Base-by-base conservation (phyloP, 2,888 invertebrate genomes). In the Diarsia rubi region DNA sequence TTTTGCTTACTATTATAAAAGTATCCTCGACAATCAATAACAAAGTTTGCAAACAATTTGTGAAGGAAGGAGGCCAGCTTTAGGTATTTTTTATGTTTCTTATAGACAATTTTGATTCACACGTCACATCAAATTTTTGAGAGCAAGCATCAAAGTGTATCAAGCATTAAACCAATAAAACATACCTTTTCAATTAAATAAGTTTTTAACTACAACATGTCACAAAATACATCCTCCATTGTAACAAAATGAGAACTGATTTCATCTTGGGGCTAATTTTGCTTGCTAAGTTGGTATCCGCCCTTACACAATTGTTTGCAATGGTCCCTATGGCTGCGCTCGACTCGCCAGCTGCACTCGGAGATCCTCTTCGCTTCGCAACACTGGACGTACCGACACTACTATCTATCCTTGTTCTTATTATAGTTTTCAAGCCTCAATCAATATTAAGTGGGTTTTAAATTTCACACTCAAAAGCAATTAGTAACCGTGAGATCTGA, bases 41-140 rank as follows among this genome's bases (percentile, higher is more conserved):
- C 90, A 92, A 86, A 90, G 97, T 98, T 98, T 98, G 98, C 98
- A 98, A 98, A 98, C 98, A 98, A 98, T 98, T 98, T 98, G 98
- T 97, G 97, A 97, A 98, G 97, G 96, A 96, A 94, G 98, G 98
- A 98, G 98, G 98, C 98, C 97, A 97, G 97, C 97, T 94, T 95
- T 93, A 91, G 93, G 92, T 94, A 91, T 85, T 87, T 91, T 74
- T 92, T 89, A 88, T 88, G 86, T 89, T 88, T 82, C 86, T 84
- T 88, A 89, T 27, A 90, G 86, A 90, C 75, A 91, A 90, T 91
- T 92, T 93, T 91, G 90, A 90, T 92, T 76, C 91, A 91, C 92
- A 92, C 91, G 88, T 92, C 91, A 93, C 90, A 91, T 91, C 84
- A 84, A 85, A 86, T 88, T 89, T 88, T 91, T 87, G 88, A 91